Evolutionary conservation across 2,113 vertebrate genomes (phyloP), one percentile per base, ranked within the genome.

Genomic region (Herpetotheres cachinnans): DNA sequence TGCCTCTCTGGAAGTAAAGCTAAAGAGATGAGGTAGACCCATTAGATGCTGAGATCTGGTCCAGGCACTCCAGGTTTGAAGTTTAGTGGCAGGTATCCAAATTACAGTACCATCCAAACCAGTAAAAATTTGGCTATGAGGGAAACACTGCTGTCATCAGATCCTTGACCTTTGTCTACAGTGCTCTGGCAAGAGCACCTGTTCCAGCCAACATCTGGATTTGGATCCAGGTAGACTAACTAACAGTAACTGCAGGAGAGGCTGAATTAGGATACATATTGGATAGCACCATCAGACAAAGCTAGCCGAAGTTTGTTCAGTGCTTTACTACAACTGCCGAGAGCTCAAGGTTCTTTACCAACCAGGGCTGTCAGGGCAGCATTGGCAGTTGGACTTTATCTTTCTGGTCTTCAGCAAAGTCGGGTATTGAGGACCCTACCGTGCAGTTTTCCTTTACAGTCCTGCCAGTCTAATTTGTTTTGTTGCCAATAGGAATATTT

Each of bases 251-350:
- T 16, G 61, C 59, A 71, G 52, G n/a, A 74, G 56, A 54, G 42
- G 30, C 80, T 88, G 61, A 76, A 54, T 2, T 44, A 74, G 40
- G 49, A 46, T 29, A 36, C 6, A 1, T 12, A 12, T 26, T 16
- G 27, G n/a, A 4, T 47, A 4, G 3, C 30, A 38, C 30, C 50
- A 36, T 11, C 81, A 66, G n/a, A 44, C 44, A 71, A 87, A 59
- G 22, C 29, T 63, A 44, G 11, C 69, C 88, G 62, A 82, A 52
- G 11, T 34, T 36, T 40, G 54, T 24, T 69, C 15, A 9, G 40
- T 2, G 0, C 32, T 44, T 47, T 21, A 9, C n/a, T 65, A 42
- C 34, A 16, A 29, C 61, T 56, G n/a, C 56, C 3, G 2, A 54
- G 42, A 78, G n/a, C 47, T 90, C 21, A 38, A 29, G 40, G 27